Base-by-base conservation (phyloP, 2,113 vertebrate genomes). In the Coreoperca whiteheadi region DNA sequence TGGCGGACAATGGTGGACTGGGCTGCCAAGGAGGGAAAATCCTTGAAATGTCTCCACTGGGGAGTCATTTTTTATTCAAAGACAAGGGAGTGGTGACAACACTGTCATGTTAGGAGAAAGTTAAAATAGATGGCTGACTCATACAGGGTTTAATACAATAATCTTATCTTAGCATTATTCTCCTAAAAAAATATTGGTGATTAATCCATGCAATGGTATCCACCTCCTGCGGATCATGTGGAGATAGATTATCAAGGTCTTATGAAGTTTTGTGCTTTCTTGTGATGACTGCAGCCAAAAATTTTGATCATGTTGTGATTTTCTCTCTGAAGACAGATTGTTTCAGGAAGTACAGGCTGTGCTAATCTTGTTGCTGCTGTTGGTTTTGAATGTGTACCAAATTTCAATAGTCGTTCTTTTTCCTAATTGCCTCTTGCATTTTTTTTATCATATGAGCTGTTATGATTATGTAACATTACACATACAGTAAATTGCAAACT, bases 1-100 rank as follows among this genome's bases (percentile, higher is more conserved):
- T 66, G 50, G 79, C 68, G 74, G 80, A 93, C 91, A 94, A 91
- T 91, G 68, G 83, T 59, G 59, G 18, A 50, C 59, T 59, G 32
- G 32, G 57, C 66, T 77, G 84, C 87, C 88, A 88, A 87, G 70
- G 43, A 78, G 46, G 57, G 48, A 75, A 85, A 83, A 74, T 85
- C 81, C 66, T 91, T 91, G 75, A 78, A 85, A 81, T 39, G 21
- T 48, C 53, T 90, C 66, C 71, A 75, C 39, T 57, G 60, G 70
- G 74, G 67, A 90, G 79, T 43, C 9, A 37, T 74, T 75, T 77
- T 78, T 84, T 88, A 65, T 66, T 53, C 28, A 69, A 83, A 79
- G 66, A 81, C 56, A 56, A 51, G 77, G 83, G 81, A 87, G 86
- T 86, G 82, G 68, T 88, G 59, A 79, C 54, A 77, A n/a, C 10